Conservation (phyloP, 2,113 vertebrate species). For the Ursus arctos region DNA sequence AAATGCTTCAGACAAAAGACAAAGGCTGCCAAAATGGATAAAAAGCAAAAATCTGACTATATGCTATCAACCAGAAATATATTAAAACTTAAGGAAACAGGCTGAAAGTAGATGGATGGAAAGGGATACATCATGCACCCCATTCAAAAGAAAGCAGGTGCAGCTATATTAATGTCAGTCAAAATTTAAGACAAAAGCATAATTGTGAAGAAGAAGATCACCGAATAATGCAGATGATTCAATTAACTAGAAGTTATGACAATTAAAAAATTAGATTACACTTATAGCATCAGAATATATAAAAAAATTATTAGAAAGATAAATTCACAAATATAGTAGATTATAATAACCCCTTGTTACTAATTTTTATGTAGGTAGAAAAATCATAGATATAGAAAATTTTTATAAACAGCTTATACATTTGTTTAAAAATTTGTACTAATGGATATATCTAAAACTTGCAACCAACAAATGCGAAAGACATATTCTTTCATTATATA, state of each 20-base stretch:
- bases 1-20: slow-evolving; percentile 25
- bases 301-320: background rate
- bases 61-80: background rate
- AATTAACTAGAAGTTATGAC: background rate
- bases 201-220: slow-evolving; percentile 28
- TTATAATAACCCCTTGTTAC: background rate
- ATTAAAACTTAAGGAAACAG: background rate
- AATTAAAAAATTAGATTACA: background rate
- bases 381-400: background rate
- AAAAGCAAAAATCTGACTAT: background rate
- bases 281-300: background rate
- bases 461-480: background rate
- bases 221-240: background rate
- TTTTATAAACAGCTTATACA: background rate
- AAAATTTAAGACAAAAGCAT: slow-evolving; percentile 29
- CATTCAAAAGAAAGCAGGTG: background rate
- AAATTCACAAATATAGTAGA: background rate
- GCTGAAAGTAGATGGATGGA: background rate
- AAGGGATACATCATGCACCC: background rate
- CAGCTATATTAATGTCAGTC: background rate
- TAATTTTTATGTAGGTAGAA: background rate
- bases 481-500: background rate
- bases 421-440: slow-evolving; percentile 6
- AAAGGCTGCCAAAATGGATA: background rate
- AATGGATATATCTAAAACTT: background rate